phyloP scores from a whole-genome alignment of 2,888 invertebrate genomes.

The Lutraria lutraria region DNA sequence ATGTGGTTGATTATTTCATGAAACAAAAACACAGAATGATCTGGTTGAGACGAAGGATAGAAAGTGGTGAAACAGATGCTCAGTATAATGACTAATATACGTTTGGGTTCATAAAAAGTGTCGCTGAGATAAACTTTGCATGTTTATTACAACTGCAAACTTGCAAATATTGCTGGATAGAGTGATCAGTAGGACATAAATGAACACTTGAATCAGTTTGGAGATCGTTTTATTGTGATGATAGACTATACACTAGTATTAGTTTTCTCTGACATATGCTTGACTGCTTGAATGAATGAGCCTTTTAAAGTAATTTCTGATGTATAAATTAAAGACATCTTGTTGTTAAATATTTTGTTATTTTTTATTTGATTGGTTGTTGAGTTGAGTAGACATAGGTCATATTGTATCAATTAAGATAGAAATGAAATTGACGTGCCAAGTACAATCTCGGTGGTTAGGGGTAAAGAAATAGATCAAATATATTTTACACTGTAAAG shows the following conservation, averaged over 20 bases:
- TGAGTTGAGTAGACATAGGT: too few species aligned
- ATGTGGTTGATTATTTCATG: slow-evolving; percentile 94
- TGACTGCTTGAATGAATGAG: not conserved
- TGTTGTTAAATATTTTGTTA: not conserved
- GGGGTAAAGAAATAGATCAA: too few species aligned
- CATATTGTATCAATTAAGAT: too few species aligned
- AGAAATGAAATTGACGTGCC: too few species aligned
- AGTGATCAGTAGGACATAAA: not conserved
- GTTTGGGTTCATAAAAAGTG: not conserved
- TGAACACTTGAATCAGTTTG: not conserved
- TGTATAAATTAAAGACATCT: slow-evolving; percentile 19
- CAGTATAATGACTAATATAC: slow-evolving; percentile 40
- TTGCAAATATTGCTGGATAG: not conserved
- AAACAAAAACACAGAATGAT: slow-evolving; percentile 99
- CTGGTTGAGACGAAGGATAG: slow-evolving; percentile 95
- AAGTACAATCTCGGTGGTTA: too few species aligned
- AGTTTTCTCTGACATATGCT: not conserved
- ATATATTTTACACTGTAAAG: too few species aligned
- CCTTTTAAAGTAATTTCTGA: not conserved
- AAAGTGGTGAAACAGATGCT: slow-evolving; percentile 43
- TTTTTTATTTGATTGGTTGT: not conserved
- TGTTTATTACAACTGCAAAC: not conserved
- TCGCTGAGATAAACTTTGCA: not conserved
- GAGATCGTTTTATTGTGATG: not conserved
- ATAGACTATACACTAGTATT: not conserved